Evolutionary conservation across 2,797 vertebrate genomes (phyloP).

Genomic region (Acanthis flammea): DNA sequence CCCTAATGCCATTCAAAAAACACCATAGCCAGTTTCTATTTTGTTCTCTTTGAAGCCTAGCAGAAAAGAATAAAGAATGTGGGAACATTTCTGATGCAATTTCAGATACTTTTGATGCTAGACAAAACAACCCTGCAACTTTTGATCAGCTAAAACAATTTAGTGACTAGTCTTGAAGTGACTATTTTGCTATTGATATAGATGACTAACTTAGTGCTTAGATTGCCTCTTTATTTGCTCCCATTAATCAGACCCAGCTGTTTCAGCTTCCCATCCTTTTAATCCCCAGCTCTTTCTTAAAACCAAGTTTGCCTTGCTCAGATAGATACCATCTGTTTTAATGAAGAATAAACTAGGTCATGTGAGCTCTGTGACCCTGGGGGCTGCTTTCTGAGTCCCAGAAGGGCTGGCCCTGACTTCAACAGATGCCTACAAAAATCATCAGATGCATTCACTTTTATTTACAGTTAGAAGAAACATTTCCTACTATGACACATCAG

Average conservation of each 20-base stretch:
- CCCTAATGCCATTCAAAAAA: background rate
- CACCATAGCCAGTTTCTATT: background rate
- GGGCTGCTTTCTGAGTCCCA: background rate
- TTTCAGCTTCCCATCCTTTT: background rate
- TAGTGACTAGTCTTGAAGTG: background rate
- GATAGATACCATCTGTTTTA: conserved; percentile 49
- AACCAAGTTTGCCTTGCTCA: conserved; percentile 14
- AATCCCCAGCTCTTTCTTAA: conserved; percentile 12
- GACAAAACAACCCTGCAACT: background rate
- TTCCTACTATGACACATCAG: background rate
- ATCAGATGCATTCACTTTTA: background rate
- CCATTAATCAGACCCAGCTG: conserved; percentile 15
- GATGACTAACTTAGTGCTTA: conserved; percentile 13
- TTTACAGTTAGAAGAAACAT: background rate
- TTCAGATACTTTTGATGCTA: conserved; percentile 7
- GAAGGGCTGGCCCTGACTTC: background rate
- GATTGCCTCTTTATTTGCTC: background rate
- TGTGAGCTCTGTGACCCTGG: background rate
- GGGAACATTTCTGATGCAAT: background rate
- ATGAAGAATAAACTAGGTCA: conserved; percentile 47
- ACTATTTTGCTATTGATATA: background rate
- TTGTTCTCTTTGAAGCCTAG: conserved; percentile 22
- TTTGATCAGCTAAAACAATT: background rate
- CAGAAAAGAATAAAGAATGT: conserved; percentile 20
- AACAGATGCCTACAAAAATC: conserved; percentile 20